Evolutionary conservation across 2,888 invertebrate species (phyloP).

Genomic region (Plagiodera versicolora): DNA sequence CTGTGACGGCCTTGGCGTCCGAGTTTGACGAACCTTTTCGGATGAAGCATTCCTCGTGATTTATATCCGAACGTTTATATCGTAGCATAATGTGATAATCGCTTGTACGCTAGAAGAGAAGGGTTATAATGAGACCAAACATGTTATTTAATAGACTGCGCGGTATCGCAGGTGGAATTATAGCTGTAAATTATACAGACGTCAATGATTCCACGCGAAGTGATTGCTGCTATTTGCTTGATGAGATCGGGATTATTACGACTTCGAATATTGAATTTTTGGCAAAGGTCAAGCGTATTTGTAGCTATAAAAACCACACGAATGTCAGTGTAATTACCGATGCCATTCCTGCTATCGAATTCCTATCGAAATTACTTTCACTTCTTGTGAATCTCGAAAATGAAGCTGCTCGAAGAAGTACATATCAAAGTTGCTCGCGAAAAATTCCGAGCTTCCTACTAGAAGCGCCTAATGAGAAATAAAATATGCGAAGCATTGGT

Average conservation of each 20-base stretch:
- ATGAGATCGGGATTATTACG: constrained; percentile 21
- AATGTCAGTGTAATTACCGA: no score
- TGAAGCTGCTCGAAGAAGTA: no score
- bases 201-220: constrained; percentile 23
- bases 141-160: constrained; percentile 25
- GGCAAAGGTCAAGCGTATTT: constrained; percentile 19
- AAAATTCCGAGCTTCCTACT: no score
- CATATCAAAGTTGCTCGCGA: no score
- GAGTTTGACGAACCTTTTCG: not conserved
- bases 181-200: constrained; percentile 25
- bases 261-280: constrained; percentile 19
- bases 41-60: not conserved
- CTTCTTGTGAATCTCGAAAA: no score
- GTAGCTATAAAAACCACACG: not conserved
- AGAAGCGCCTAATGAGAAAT: not conserved
- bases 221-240: constrained; percentile 27
- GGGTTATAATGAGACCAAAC: constrained; percentile 21
- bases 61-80: not conserved
- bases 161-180: constrained; percentile 21
- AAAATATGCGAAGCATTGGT: constrained; percentile 17
- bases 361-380: no score
- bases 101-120: constrained; percentile 12
- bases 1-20: not conserved
- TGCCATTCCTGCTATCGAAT: no score
- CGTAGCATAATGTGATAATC: constrained; percentile 22